phyloP scores from a whole-genome alignment of 2,888 invertebrate genomes.

The Cephonodes hylas region DNA sequence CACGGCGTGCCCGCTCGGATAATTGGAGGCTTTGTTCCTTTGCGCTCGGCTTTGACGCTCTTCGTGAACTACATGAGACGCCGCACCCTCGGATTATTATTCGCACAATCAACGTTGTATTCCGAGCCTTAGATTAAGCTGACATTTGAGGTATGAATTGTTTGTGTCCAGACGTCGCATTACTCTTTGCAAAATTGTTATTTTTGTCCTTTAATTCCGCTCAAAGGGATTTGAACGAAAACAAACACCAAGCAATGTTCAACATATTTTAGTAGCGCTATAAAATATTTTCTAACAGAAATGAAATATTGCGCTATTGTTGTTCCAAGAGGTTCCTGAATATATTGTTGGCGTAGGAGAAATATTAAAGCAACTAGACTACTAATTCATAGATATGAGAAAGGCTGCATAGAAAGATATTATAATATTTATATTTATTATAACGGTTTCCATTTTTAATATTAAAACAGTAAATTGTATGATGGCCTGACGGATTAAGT shows the following conservation, averaged over 20 bases:
- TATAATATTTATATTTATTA: neutral
- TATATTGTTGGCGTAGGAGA: constrained; percentile 46
- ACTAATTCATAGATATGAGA: constrained; percentile 12
- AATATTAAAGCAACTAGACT: constrained; percentile 28
- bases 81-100: constrained; percentile 62
- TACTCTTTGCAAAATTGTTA: constrained; percentile 48
- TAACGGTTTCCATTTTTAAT: too few relatives aligned
- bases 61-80: constrained; percentile 56
- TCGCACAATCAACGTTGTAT: constrained; percentile 71
- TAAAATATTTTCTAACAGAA: constrained; percentile 32
- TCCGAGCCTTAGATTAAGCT: constrained; percentile 64
- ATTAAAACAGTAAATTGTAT: too few relatives aligned
- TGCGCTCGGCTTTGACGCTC: constrained; percentile 70
- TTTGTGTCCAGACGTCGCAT: constrained; percentile 53
- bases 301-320: constrained; percentile 44
- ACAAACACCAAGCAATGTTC: constrained; percentile 22
- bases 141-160: constrained; percentile 66
- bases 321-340: constrained; percentile 32
- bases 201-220: constrained; percentile 35
- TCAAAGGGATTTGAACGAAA: constrained; percentile 38
- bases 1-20: constrained; percentile 75
- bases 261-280: constrained; percentile 4
- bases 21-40: constrained; percentile 80
- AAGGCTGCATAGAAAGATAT: neutral
- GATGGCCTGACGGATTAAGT: too few relatives aligned